Evolutionary conservation across 2,113 vertebrate genomes (phyloP), one percentile per base, ranked within the genome.

Genomic region (Actenoides hombroni): DNA sequence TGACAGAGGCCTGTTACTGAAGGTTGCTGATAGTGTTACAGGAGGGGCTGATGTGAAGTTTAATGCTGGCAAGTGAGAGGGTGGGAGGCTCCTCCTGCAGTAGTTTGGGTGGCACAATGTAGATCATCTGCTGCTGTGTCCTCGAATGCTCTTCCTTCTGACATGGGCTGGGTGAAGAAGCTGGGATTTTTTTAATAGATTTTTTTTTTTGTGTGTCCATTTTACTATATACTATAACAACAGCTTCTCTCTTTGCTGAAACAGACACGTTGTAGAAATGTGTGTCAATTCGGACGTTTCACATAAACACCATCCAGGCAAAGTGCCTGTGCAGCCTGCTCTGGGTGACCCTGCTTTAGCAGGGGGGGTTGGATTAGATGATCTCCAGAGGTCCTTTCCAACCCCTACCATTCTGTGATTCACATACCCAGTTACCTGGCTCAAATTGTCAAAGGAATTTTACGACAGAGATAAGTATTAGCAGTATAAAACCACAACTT

Each of bases 381-480:
- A 61, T 61, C n/a, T 61, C 59, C 59, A 61, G 35, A 37, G 59
- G 33, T 60, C 59, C n/a, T 35, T 61, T 23, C 57, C 33, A 59
- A 14, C 57, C 20, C 33, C 20, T 37, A 61, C 15, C 59, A 61
- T 37, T 37, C 59, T 61, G 35, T 61, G 35, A 25, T 23, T n/a
- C 68, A 26, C 25, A 75, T 80, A 69, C 39, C 37, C 17, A 1
- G 24, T 4, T 59, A 3, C 51, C 29, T 48, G 9, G 77, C 90
- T 59, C 60, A 48, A 24, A 12, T 46, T 63, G 86, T 48, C 80
- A 56, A 12, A 76, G 10, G 31, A 16, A 3, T 60, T 94, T 85
- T 67, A 35, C 2, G 24, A 26, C 69, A 60, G 67, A 54, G 60
- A 73, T 49, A 70, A 92, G 92, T 73, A 83, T 94, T 83, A 94